These are phyloP conservation scores for Synanthedon vespiformis DNA, from an alignment of 2,888 invertebrate species.

Conservation along the genomic window DNA sequence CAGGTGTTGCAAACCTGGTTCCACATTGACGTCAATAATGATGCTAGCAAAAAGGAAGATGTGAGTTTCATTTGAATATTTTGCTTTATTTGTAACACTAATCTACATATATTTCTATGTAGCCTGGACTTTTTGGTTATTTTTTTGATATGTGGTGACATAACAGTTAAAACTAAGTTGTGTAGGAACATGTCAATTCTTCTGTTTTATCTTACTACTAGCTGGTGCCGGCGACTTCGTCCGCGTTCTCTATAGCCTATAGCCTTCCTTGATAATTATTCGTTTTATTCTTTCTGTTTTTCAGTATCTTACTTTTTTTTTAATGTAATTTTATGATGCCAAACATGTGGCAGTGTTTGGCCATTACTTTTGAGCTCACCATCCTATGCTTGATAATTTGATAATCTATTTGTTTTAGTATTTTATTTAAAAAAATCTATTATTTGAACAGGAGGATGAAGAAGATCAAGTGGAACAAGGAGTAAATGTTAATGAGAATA, in stretches of 20 bases:
- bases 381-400: too few species aligned
- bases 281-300: too few species aligned
- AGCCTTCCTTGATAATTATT: too few species aligned
- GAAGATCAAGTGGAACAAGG: slow-evolving; percentile 50
- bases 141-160: too few species aligned
- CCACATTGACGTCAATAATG: slow-evolving; percentile 70
- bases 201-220: background rate
- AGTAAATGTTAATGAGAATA: slow-evolving; percentile 24
- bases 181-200: too few species aligned
- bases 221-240: too few species aligned
- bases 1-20: slow-evolving; percentile 76
- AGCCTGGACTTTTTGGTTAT: background rate
- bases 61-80: slow-evolving; percentile 26
- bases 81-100: background rate
- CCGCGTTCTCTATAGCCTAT: too few species aligned
- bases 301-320: too few species aligned
- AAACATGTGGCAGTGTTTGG: too few species aligned
- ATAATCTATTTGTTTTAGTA: too few species aligned
- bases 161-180: too few species aligned
- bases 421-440: slow-evolving; percentile 4
- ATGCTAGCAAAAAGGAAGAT: slow-evolving; percentile 40
- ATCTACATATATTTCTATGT: background rate
- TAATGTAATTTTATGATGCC: background rate
- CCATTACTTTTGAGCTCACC: too few species aligned
- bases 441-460: slow-evolving; percentile 39